These are phyloP conservation scores for Carettochelys insculpta DNA, from an alignment of 2,113 vertebrate species.

Conservation along the genomic window DNA sequence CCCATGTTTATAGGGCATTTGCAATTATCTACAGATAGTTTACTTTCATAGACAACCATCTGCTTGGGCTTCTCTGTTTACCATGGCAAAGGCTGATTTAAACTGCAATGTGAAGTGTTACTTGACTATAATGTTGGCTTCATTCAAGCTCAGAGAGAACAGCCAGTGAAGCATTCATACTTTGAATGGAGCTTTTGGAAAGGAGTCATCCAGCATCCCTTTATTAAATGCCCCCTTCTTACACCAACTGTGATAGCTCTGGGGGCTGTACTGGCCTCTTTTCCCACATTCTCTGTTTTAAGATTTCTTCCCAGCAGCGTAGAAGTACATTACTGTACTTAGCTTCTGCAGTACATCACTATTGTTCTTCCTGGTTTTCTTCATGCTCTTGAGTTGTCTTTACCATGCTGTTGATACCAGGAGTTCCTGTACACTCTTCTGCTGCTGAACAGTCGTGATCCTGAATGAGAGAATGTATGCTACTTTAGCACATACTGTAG, in stretches of 20 bases:
- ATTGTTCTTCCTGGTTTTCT: background rate
- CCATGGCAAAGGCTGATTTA: background rate
- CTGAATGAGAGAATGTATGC: background rate
- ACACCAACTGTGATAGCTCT: background rate
- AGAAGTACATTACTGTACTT: conserved; percentile 21
- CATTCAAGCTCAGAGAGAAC: conserved; percentile 25
- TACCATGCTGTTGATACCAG: background rate
- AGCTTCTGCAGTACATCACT: conserved; percentile 11
- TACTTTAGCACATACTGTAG: background rate
- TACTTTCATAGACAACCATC: background rate
- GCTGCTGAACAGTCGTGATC: background rate
- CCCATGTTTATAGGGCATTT: background rate
- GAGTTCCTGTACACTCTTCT: background rate
- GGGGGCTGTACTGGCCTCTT: background rate
- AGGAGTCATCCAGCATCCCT: background rate
- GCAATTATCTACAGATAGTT: background rate
- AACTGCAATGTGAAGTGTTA: background rate
- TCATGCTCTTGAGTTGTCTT: background rate
- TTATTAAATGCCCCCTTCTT: background rate
- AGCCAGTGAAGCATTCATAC: background rate
- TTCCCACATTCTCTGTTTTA: background rate
- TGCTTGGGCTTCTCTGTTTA: background rate
- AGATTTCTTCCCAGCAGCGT: background rate
- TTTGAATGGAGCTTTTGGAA: background rate
- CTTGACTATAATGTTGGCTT: conserved; percentile 26